A percentile compares a stretch with the other conserved stretches of the same genome.
phyloP scores from a whole-genome alignment of 2,888 invertebrate genomes.

The Apamea anceps region DNA sequence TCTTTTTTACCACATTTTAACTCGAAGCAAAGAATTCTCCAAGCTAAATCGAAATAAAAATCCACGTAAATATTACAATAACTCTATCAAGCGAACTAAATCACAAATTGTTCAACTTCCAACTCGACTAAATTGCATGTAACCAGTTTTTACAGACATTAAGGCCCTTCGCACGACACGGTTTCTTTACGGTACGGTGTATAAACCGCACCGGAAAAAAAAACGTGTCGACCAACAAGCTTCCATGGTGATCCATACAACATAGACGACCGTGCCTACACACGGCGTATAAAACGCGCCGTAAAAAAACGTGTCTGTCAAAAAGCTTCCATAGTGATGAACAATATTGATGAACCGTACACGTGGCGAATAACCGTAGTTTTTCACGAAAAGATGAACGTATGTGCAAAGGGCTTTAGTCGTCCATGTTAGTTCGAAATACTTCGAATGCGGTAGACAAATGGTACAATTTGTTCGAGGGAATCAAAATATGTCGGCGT shows the following conservation, averaged over 20 bases:
- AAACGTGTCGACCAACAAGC: too few relatives aligned
- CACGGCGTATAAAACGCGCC: too few relatives aligned
- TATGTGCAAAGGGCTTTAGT: neutral
- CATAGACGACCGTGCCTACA: too few relatives aligned
- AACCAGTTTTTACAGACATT: constrained; percentile 29
- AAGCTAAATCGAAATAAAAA: constrained; percentile 7
- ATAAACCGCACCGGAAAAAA: too few relatives aligned
- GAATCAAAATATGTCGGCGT: constrained; percentile 40
- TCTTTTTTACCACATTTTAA: neutral
- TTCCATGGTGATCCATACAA: too few relatives aligned
- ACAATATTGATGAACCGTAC: too few relatives aligned
- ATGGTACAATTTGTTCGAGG: constrained; percentile 55
- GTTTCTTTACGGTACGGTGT: too few relatives aligned
- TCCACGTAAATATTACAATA: constrained; percentile 19
- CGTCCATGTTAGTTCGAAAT: constrained; percentile 24
- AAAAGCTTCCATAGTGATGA: too few relatives aligned
- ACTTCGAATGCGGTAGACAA: constrained; percentile 44
- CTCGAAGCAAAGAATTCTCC: neutral
- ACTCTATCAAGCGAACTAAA: constrained; percentile 16
- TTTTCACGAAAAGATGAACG: neutral
- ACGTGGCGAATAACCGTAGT: too few relatives aligned
- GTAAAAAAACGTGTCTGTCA: too few relatives aligned
- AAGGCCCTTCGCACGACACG: too few relatives aligned
- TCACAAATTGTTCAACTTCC: constrained; percentile 21
- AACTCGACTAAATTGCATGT: constrained; percentile 17